phyloP scores from a whole-genome alignment of 2,888 invertebrate species.

The Rhopalosiphum nymphaeae region DNA sequence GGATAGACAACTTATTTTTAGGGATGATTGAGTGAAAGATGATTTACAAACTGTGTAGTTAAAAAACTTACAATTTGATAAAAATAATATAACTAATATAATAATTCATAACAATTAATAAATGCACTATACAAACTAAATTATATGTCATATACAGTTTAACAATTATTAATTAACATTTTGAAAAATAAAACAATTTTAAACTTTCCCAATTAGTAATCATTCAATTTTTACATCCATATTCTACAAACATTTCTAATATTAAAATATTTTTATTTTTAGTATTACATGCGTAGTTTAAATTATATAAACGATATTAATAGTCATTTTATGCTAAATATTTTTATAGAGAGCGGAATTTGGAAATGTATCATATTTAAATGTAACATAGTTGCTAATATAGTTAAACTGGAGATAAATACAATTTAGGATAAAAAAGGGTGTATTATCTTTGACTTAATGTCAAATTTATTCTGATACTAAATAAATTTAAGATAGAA shows the following conservation, averaged over 20 bases:
- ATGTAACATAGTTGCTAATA: background rate
- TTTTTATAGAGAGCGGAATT: background rate
- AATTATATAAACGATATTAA: background rate
- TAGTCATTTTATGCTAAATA: background rate
- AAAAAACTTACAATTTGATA: too few species aligned
- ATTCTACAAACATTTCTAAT: background rate
- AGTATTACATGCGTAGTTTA: background rate
- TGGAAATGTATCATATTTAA: background rate
- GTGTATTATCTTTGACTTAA: background rate
- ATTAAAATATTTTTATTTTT: background rate
- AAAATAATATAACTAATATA: too few species aligned
- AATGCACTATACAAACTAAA: too few species aligned
- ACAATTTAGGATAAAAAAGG: background rate
- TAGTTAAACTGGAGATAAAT: background rate
- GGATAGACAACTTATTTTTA: too few species aligned
- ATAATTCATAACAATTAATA: too few species aligned
- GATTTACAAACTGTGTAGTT: too few species aligned
- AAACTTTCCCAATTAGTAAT: background rate
- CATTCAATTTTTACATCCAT: background rate
- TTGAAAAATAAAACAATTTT: too few species aligned
- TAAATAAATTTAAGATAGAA: background rate
- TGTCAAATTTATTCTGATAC: background rate
- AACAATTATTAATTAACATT: too few species aligned
- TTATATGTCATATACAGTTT: too few species aligned
- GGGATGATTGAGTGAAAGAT: too few species aligned